phyloP scores from a whole-genome alignment of 2,888 invertebrate species.

The Hoplodrina ambigua region DNA sequence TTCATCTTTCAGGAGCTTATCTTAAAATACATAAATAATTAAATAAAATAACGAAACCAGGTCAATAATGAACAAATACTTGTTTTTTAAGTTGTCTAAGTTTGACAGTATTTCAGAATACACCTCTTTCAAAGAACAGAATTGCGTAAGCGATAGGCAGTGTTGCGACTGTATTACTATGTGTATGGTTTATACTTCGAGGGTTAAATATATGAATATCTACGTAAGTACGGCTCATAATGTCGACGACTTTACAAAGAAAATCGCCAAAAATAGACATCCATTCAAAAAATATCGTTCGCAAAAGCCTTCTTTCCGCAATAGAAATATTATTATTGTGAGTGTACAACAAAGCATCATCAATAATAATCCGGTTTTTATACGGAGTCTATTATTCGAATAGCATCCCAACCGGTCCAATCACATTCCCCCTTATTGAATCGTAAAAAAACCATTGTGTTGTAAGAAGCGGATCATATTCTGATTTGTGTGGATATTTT shows the following conservation, averaged over 20 bases:
- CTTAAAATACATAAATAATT: no score
- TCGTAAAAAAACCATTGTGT: constrained; percentile 62
- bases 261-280: neutral
- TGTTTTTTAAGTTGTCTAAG: no score
- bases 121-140: no score
- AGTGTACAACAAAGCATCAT: constrained; percentile 57
- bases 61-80: no score
- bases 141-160: no score
- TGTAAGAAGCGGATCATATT: constrained; percentile 55
- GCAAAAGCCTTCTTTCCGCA: constrained; percentile 16
- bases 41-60: no score
- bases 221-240: neutral
- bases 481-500: constrained; percentile 61
- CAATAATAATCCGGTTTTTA: constrained; percentile 55
- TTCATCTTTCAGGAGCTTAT: no score
- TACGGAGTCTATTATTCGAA: constrained; percentile 51
- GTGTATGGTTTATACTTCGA: no score
- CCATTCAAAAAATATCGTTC: constrained; percentile 33
- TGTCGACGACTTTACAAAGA: neutral
- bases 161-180: no score
- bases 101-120: no score
- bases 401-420: constrained; percentile 46
- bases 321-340: constrained; percentile 49
- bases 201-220: neutral
- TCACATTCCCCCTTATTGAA: constrained; percentile 59